Conservation (phyloP, 2,113 vertebrate genomes). For the Meriones unguiculatus region DNA sequence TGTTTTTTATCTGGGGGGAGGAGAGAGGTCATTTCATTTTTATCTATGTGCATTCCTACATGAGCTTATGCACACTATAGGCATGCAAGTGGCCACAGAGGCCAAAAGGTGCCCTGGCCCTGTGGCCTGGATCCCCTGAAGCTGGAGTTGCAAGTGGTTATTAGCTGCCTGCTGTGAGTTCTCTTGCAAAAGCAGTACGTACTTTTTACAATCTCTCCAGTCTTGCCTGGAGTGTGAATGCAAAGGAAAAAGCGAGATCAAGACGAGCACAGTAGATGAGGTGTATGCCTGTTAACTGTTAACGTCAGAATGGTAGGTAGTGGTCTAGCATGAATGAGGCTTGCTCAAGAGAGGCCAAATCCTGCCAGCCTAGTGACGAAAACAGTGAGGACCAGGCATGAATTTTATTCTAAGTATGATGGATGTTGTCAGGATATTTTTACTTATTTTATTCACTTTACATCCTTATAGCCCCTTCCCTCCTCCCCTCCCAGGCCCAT, state of each 20-base stretch:
- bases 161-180: background rate
- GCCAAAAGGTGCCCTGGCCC: background rate
- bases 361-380: background rate
- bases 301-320: background rate
- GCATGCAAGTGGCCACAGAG: background rate
- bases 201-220: background rate
- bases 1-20: accelerated
- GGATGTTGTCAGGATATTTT: background rate
- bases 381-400: background rate
- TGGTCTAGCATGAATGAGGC: background rate
- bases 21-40: background rate
- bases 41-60: background rate
- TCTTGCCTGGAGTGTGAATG: background rate
- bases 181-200: background rate
- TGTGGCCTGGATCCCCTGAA: background rate
- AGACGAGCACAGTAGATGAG: background rate
- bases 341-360: background rate
- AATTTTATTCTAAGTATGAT: background rate
- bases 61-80: background rate
- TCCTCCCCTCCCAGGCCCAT: too few species aligned
- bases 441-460: background rate
- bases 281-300: background rate
- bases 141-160: background rate
- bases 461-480: too few species aligned
- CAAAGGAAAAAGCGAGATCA: background rate